phyloP scores from a whole-genome alignment of 2,113 vertebrate genomes.

The Myanophis thanlyinensis region DNA sequence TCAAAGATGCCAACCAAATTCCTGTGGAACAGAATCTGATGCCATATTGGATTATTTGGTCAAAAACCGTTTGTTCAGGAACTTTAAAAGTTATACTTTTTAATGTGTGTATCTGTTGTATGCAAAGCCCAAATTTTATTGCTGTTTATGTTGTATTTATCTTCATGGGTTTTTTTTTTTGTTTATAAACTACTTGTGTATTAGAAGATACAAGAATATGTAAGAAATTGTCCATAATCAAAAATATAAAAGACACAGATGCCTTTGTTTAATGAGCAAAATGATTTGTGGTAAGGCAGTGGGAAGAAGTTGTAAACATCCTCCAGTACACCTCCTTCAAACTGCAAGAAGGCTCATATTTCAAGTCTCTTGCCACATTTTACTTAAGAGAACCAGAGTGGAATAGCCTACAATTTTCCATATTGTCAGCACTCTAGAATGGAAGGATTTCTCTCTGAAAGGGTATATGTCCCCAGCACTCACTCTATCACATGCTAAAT shows the following conservation, averaged over 20 bases:
- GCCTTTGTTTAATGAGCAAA: neutral
- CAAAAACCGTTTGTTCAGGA: neutral
- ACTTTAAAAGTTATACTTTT: neutral
- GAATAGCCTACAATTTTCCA: neutral
- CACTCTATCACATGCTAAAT: neutral
- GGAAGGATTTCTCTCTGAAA: rapidly evolving
- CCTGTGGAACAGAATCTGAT: neutral
- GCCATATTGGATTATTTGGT: neutral
- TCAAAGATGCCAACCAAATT: neutral
- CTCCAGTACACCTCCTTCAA: rapidly evolving
- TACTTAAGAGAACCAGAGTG: neutral
- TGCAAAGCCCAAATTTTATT: neutral
- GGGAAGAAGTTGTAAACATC: neutral
- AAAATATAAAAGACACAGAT: neutral
- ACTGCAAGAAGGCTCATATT: rapidly evolving
- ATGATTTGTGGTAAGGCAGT: neutral
- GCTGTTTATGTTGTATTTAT: neutral
- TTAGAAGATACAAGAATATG: neutral
- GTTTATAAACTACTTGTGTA: neutral
- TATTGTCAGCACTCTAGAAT: neutral
- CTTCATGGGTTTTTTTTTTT: neutral
- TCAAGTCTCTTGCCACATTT: neutral
- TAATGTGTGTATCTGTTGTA: neutral
- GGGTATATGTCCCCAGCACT: neutral
- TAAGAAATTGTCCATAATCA: neutral